Evolutionary conservation across 2,797 vertebrate genomes (phyloP).

Genomic region (Peromyscus eremicus): DNA sequence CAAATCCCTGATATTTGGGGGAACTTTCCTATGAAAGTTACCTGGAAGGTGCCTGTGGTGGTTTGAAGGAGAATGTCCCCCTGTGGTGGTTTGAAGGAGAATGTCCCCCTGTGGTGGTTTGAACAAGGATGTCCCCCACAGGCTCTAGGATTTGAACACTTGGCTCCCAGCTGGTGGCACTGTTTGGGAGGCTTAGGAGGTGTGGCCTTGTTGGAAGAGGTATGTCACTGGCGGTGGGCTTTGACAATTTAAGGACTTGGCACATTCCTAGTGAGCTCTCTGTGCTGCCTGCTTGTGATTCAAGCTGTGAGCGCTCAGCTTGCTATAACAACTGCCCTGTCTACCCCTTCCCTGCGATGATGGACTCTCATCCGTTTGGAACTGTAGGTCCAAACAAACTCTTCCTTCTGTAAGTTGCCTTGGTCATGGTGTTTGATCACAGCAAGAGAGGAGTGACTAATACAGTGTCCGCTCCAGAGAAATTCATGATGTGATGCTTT

Average conservation of each 20-base stretch:
- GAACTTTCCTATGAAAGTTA: not conserved
- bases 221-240: not conserved
- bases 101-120: no score
- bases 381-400: no score
- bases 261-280: not conserved
- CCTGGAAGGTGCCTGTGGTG: not conserved
- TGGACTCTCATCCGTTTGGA: no score
- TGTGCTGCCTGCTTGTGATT: not conserved
- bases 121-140: no score
- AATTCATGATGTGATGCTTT: slow-evolving; percentile 2
- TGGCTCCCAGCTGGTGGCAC: not conserved
- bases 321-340: not conserved
- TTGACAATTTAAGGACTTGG: not conserved
- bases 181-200: no score
- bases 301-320: not conserved
- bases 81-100: no score
- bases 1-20: no score
- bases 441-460: not conserved
- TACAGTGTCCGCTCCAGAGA: not conserved
- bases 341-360: not conserved
- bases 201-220: not conserved
- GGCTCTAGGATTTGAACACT: not conserved
- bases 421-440: not conserved
- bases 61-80: no score
- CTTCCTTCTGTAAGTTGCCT: not conserved